A percentile compares a stretch with the other conserved stretches of the same genome.
Evolutionary conservation across 2,888 invertebrate genomes (phyloP).

Genomic region (Branchipolynoe longqiensis): DNA sequence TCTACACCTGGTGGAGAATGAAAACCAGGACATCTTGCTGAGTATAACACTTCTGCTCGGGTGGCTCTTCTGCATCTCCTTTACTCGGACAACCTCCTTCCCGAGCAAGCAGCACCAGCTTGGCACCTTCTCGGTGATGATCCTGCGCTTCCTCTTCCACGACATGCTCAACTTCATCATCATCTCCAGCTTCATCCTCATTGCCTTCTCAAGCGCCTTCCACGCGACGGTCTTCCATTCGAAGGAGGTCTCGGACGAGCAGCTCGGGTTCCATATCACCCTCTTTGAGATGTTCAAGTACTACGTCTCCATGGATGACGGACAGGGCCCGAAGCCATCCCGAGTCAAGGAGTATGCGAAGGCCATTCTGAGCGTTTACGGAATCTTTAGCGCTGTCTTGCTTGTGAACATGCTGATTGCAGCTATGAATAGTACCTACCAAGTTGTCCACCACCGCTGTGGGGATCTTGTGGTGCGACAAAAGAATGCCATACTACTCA

Average conservation of each 20-base stretch:
- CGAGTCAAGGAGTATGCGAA: constrained; percentile 33
- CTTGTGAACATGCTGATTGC: constrained; percentile 23
- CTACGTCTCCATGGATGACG: background rate
- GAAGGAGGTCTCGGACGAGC: background rate
- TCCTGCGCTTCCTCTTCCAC: constrained; percentile 22
- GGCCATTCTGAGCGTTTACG: background rate
- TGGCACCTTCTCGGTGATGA: constrained; percentile 29
- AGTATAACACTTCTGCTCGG: background rate
- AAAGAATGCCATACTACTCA: background rate
- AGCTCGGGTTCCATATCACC: background rate
- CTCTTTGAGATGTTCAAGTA: constrained; percentile 22
- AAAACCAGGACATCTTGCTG: constrained; percentile 10
- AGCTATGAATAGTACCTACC: constrained; percentile 26
- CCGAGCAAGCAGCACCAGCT: background rate
- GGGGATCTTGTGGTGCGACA: background rate
- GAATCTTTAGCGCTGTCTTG: background rate
- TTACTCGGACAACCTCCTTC: constrained; percentile 7
- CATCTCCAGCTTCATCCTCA: background rate
- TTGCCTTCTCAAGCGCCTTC: constrained; percentile 18
- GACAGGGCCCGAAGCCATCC: background rate
- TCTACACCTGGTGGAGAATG: background rate
- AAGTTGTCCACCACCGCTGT: background rate
- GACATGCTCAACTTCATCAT: constrained; percentile 2
- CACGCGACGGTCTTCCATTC: background rate
- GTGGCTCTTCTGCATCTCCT: constrained; percentile 32